Evolutionary conservation across 37 sponge, comb jelly and placozoan species (phyloP), one percentile per base, ranked within the genome.

Genomic region (Petrosia ficiformis): DNA sequence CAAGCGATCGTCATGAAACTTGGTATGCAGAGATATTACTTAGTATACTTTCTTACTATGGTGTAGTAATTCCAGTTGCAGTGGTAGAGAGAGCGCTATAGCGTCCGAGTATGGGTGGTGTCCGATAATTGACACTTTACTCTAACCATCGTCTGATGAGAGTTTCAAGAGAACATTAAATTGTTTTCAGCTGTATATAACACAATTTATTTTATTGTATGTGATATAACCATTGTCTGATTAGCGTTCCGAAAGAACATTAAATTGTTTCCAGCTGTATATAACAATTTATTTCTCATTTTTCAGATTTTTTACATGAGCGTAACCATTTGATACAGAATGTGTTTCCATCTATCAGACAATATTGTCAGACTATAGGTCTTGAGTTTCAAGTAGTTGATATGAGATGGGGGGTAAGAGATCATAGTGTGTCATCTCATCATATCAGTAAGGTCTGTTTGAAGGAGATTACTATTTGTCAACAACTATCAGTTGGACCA

Each of bases 341-440:
- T 22, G 43, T 59, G 3, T 89, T 81, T 42, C 86, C 90, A 44
- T 8, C 0, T 24, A 79, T 89, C 34, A 70, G 68, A 39, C 6
- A 5, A 39, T 84, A 89, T 65, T 89, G 90, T 59, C 81, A 74
- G 36, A 22, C 21, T 22, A 25, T 42, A n/a, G 86, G 86, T 1
- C 72, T 89, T 54, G 90, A 89, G 40, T 85, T 89, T 44, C 86
- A 89, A 44, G 70, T 85, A 16, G 76, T 89, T 8, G 90, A 89
- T 42, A 89, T 89, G 90, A 32, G 90, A 1, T 89, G 90, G 90
- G 90, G 90, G 14, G 86, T 89, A 26, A 52, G 86, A 39, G 90
- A 89, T 65, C 80, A 85, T 35, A 77, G 68, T 54, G 74, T 84
- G 22, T 81, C 81, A 21, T 68, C 52, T 57, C 90, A 89, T 67